Evolutionary conservation across 2,797 vertebrate genomes (phyloP).

Genomic region (Sebastes vulpes): DNA sequence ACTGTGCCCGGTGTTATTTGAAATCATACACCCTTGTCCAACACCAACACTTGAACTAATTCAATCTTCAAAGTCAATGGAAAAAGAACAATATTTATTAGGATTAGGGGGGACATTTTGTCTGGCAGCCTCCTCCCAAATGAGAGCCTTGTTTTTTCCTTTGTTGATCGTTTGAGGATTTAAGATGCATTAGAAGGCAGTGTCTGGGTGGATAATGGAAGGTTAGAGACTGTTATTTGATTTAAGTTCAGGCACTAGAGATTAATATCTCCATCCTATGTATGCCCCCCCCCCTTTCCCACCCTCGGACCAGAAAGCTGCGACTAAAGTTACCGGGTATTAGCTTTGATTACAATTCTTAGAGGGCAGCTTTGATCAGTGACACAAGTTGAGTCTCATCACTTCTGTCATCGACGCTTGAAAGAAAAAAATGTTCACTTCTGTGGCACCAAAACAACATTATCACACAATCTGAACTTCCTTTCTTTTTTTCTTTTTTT

Average conservation of each 20-base stretch:
- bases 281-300: conserved; percentile 22
- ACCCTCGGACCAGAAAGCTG: conserved; percentile 69
- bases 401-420: conserved; percentile 28
- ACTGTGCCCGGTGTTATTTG: conserved; percentile 89
- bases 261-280: conserved; percentile 86
- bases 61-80: conserved; percentile 90
- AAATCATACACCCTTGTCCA: conserved; percentile 90
- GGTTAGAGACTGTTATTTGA: conserved; percentile 89
- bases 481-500: background rate
- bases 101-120: conserved; percentile 89
- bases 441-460: conserved; percentile 7
- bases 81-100: conserved; percentile 91
- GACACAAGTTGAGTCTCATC: conserved; percentile 50
- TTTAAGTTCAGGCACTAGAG: conserved; percentile 89
- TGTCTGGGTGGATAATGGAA: conserved; percentile 89
- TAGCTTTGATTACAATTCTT: conserved; percentile 76
- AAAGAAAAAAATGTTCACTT: conserved; percentile 41
- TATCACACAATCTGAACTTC: background rate
- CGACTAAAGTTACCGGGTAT: conserved; percentile 76
- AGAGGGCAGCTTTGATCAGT: conserved; percentile 72
- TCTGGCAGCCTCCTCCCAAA: conserved; percentile 88
- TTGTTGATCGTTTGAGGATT: conserved; percentile 90
- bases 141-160: conserved; percentile 85
- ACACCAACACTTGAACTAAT: conserved; percentile 90
- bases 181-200: conserved; percentile 88